Conservation (phyloP, 2,113 vertebrate genomes). For the Plecturocebus donacophilus region DNA sequence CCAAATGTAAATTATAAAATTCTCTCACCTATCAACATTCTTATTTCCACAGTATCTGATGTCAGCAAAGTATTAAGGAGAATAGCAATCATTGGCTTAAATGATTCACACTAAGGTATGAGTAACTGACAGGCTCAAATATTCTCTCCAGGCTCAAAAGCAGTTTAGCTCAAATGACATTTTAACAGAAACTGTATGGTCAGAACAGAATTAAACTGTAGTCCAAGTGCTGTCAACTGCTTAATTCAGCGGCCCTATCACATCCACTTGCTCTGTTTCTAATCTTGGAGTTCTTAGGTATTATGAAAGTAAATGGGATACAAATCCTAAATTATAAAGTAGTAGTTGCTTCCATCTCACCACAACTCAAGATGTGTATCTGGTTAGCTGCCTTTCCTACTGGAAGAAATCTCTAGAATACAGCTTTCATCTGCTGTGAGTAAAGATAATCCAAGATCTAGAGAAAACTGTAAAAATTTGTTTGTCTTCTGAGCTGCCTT, state of each 20-base stretch:
- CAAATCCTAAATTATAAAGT: neutral
- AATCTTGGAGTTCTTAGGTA: neutral
- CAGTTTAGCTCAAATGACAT: neutral
- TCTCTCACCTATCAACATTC: slow-evolving; percentile 16
- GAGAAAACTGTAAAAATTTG: neutral
- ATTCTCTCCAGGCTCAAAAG: slow-evolving; percentile 17
- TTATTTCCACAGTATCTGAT: slow-evolving; percentile 43
- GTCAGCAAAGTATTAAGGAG: neutral
- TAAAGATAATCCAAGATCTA: neutral
- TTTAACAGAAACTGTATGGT: slow-evolving; percentile 1
- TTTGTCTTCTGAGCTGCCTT: neutral
- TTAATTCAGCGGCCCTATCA: neutral
- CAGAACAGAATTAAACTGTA: slow-evolving; percentile 28
- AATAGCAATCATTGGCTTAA: slow-evolving; percentile 23
- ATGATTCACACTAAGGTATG: slow-evolving; percentile 29
- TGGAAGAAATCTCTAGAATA: neutral
- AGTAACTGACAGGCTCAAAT: slow-evolving; percentile 9
- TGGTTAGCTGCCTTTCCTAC: neutral
- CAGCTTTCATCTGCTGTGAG: neutral
- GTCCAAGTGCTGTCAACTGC: neutral
- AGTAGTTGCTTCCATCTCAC: neutral
- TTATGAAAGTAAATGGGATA: neutral
- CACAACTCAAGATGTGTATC: neutral
- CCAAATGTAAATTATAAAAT: slow-evolving; percentile 1
- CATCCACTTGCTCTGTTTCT: neutral